Evolutionary conservation across 2,113 vertebrate species (phyloP), one percentile per base, ranked within the genome.

Genomic region (Strix aluco): DNA sequence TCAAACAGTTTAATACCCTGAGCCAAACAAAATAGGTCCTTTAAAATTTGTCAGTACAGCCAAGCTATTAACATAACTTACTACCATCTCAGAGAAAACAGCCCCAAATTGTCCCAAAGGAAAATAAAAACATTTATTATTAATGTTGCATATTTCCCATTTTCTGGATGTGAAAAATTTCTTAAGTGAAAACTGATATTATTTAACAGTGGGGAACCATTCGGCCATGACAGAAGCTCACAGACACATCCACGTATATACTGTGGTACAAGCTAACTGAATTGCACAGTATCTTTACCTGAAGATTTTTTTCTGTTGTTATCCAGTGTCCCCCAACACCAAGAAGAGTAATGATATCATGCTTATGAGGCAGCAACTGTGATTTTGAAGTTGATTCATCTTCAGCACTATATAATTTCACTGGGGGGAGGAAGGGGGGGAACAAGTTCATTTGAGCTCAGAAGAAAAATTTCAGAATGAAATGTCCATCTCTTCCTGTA

Each of bases 251-350:
- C 46, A 46, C 10, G 17, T 10, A 15, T 3, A 34, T 14, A 22
- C 11, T 9, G 32, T 27, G 23, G 34, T 29, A 61, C 46, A 72
- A 71, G 36, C 1, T 5, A 10, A 72, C 25, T 20, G 74, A 77
- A 30, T 63, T 22, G 15, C 52, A 36, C 51, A 40, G 22, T 52
- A 30, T 10, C 57, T 61, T 79, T 98, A 99, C 99, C 99, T 99
- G 99, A 65, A 99, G 98, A 91, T 98, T 93, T 89, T 98, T 98
- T 55, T 99, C 99, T 55, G 98, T 98, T 2, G 99, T 99, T 78
- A 99, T 97, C 99, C 99, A 99, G 87, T 98, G 99, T 22, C 99
- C 98, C 42, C 99, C 99, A 6, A 98, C 98, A 70, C 98, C 98
- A 25, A 99, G 98, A 59, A 99, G 98, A 7, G 98, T 98, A 97